These are phyloP conservation scores for Polyommatus icarus DNA, from an alignment of 2,888 invertebrate species.

Conservation along the genomic window DNA sequence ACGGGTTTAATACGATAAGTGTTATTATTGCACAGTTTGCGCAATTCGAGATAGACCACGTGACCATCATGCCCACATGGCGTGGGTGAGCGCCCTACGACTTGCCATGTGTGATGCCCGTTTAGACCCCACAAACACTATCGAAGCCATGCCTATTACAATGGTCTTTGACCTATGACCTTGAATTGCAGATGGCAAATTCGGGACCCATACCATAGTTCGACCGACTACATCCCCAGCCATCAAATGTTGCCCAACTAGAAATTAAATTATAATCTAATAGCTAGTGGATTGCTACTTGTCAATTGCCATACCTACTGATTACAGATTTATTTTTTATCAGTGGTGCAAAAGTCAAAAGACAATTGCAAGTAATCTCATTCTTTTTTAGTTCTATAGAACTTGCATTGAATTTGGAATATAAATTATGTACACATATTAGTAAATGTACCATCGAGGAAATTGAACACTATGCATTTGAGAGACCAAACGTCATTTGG, in stretches of 20 bases:
- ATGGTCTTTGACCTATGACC: constrained; percentile 2
- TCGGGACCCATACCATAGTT: neutral
- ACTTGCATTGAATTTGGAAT: neutral
- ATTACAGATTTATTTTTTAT: neutral
- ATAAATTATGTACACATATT: too few relatives aligned
- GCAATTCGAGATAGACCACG: constrained; percentile 64
- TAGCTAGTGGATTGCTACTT: neutral
- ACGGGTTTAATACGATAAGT: constrained; percentile 37
- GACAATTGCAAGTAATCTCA: neutral
- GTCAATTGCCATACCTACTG: too few relatives aligned
- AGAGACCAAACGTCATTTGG: too few relatives aligned
- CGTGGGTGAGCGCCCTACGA: constrained; percentile 59
- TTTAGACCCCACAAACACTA: constrained; percentile 23
- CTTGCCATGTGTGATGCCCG: constrained; percentile 62
- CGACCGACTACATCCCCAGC: neutral
- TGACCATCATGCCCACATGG: constrained; percentile 64
- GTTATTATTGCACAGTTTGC: constrained; percentile 48
- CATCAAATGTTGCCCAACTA: neutral
- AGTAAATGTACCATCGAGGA: too few relatives aligned
- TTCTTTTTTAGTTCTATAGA: neutral
- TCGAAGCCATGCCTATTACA: neutral
- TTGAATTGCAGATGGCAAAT: neutral
- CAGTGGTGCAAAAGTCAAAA: neutral
- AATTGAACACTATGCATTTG: too few relatives aligned
- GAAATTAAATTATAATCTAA: neutral